These are phyloP conservation scores for Orgyia antiqua DNA, from an alignment of 2,888 invertebrate species.

Conservation along the genomic window DNA sequence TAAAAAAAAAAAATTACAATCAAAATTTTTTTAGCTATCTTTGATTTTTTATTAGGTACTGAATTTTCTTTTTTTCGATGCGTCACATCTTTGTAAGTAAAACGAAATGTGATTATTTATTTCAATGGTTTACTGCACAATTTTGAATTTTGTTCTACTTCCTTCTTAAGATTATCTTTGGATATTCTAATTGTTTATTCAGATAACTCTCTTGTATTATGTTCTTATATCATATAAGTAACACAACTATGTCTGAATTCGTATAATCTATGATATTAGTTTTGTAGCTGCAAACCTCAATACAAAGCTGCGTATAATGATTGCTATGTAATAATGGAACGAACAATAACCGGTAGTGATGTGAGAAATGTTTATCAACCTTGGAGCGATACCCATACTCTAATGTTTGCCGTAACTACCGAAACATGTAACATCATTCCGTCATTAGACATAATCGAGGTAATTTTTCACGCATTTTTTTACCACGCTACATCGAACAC, in stretches of 20 bases:
- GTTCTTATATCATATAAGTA: not conserved
- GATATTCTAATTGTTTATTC: not conserved
- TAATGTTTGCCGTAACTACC: constrained; percentile 42
- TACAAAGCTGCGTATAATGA: constrained; percentile 12
- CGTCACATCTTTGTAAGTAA: too few relatives aligned
- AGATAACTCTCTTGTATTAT: not conserved
- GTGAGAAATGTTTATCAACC: constrained; percentile 39
- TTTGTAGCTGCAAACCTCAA: too few relatives aligned
- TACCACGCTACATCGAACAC: constrained; percentile 50
- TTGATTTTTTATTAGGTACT: too few relatives aligned
- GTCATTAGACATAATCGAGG: constrained; percentile 60
- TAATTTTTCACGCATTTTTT: constrained; percentile 70
- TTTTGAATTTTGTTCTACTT: too few relatives aligned
- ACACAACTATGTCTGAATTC: not conserved
- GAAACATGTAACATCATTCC: constrained; percentile 49
- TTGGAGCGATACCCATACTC: constrained; percentile 38
- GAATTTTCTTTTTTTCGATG: too few relatives aligned
- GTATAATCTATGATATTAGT: constrained; percentile 2
- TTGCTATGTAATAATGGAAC: constrained; percentile 23
- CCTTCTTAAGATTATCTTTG: too few relatives aligned
- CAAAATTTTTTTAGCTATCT: too few relatives aligned
- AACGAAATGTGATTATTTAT: too few relatives aligned
- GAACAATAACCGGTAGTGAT: constrained; percentile 29
- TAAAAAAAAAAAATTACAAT: too few relatives aligned
- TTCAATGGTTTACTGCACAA: too few relatives aligned